phyloP scores from a whole-genome alignment of 1,140 invertebrate species.

The Amyelois transitella region DNA sequence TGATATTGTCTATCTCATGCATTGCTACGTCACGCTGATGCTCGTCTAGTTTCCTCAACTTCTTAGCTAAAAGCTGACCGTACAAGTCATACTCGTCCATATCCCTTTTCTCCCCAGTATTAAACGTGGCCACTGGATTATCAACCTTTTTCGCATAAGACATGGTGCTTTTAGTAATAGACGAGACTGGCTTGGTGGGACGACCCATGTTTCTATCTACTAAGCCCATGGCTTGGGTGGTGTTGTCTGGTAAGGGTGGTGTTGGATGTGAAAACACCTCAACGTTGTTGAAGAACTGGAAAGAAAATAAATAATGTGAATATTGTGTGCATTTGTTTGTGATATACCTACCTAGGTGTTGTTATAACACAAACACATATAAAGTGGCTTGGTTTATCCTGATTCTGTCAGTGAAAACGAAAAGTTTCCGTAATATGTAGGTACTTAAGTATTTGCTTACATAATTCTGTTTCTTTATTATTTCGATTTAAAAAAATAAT shows the following conservation, averaged over 20 bases:
- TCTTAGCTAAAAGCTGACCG: slow-evolving; percentile 51
- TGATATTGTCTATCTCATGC: slow-evolving; percentile 66
- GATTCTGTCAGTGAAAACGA: too few species aligned
- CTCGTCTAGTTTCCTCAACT: slow-evolving; percentile 59
- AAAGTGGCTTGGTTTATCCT: too few species aligned
- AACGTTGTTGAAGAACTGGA: slow-evolving; percentile 1
- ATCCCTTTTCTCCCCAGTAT: slow-evolving; percentile 10
- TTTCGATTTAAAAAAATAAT: too few species aligned
- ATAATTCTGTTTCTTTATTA: too few species aligned
- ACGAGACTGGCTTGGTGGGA: not conserved
- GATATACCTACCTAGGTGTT: too few species aligned
- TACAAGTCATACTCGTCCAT: slow-evolving; percentile 57
- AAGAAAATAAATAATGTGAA: not conserved
- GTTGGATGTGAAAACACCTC: not conserved
- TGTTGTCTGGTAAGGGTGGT: not conserved
- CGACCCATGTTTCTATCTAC: not conserved
- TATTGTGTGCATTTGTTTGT: too few species aligned
- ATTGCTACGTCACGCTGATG: slow-evolving; percentile 54
- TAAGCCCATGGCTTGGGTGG: not conserved
- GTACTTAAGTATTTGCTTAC: too few species aligned
- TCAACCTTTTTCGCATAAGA: not conserved
- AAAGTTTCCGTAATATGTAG: too few species aligned
- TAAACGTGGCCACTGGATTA: not conserved
- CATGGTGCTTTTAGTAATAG: not conserved
- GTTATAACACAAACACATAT: too few species aligned